Percentiles rank a stretch among this genome's conserved stretches.
Conservation (phyloP, 2,888 invertebrate species). For the Bellardia pandia region DNA sequence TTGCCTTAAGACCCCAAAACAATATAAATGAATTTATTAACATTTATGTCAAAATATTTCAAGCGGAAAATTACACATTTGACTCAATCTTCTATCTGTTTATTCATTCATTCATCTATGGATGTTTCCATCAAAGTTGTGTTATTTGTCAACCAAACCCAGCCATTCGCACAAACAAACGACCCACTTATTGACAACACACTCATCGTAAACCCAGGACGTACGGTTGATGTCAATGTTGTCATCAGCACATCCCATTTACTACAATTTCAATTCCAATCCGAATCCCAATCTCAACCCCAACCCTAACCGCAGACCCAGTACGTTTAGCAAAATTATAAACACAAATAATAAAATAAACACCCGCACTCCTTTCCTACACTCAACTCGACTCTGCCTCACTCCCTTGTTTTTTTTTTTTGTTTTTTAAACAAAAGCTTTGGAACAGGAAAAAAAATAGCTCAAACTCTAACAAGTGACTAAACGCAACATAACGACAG, state of each 20-base stretch:
- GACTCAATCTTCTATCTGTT: constrained; percentile 75
- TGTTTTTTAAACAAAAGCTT: constrained; percentile 68
- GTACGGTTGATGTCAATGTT: constrained; percentile 65
- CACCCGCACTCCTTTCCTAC: constrained; percentile 75
- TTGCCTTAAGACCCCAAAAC: constrained; percentile 42
- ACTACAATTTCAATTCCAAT: constrained; percentile 30
- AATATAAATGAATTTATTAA: constrained; percentile 71
- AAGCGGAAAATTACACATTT: constrained; percentile 82
- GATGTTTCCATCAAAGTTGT: constrained; percentile 52
- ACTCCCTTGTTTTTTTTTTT: not conserved
- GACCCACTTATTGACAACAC: constrained; percentile 80
- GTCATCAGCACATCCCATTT: constrained; percentile 66
- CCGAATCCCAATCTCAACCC: not conserved
- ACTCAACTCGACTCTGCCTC: not conserved
- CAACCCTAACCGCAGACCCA: constrained; percentile 38
- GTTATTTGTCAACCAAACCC: constrained; percentile 41
- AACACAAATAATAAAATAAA: constrained; percentile 76
- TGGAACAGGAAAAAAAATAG: constrained; percentile 66
- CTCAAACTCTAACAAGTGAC: constrained; percentile 74
- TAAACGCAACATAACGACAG: constrained; percentile 64
- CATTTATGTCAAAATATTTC: constrained; percentile 80
- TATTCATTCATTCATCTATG: constrained; percentile 31
- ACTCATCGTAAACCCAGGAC: constrained; percentile 75
- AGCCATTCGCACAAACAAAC: constrained; percentile 57
- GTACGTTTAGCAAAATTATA: constrained; percentile 63